A percentile compares a stretch with the other conserved stretches of the same genome.
These are phyloP conservation scores for Pholis gunnellus DNA, from an alignment of 2,113 vertebrate genomes.

Conservation along the genomic window DNA sequence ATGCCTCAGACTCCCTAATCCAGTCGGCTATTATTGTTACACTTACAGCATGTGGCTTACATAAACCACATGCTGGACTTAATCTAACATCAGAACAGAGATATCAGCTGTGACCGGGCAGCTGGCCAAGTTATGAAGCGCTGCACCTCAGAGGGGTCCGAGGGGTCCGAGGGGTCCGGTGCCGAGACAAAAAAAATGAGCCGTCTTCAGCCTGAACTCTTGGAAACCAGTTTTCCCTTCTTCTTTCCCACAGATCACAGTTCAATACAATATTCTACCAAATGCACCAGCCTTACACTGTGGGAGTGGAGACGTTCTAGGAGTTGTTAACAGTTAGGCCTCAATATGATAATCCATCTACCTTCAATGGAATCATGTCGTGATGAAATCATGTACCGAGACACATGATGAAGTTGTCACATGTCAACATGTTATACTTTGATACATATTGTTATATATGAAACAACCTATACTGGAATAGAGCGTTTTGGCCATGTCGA, in stretches of 20 bases:
- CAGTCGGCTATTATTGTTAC: constrained; percentile 55
- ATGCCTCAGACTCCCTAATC: constrained; percentile 69
- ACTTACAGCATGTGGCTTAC: too few relatives aligned
- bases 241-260: background rate
- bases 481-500: too few relatives aligned
- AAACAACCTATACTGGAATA: too few relatives aligned
- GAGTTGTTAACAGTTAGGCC: too few relatives aligned
- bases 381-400: too few relatives aligned
- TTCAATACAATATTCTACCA: background rate
- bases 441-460: too few relatives aligned
- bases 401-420: too few relatives aligned
- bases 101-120: constrained; percentile 29
- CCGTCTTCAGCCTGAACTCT: constrained; percentile 2
- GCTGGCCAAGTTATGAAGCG: constrained; percentile 34
- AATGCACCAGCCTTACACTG: background rate
- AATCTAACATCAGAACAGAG: constrained; percentile 43
- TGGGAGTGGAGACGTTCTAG: background rate
- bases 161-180: background rate
- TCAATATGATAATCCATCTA: too few relatives aligned
- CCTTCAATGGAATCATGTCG: too few relatives aligned
- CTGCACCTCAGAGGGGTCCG: background rate
- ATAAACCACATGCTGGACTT: constrained; percentile 64
- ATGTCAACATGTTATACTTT: too few relatives aligned
- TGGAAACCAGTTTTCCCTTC: too few relatives aligned
- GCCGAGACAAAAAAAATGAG: background rate